Evolutionary conservation across 2,888 invertebrate genomes (phyloP).

Genomic region (Siphlonurus alternatus): DNA sequence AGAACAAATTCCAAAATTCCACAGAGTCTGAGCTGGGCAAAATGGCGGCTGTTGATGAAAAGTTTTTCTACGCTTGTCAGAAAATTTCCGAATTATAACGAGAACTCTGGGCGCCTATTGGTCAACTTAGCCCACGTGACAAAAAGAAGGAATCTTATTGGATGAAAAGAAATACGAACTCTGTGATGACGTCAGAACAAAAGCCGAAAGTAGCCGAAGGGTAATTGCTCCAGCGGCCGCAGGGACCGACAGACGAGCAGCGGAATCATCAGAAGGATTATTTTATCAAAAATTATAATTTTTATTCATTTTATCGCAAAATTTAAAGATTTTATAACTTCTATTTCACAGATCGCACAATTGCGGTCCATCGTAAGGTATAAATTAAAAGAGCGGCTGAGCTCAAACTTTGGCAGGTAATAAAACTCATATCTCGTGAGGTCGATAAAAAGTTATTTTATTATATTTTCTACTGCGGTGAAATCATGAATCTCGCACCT

Average conservation of each 20-base stretch:
- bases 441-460: background rate
- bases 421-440: background rate
- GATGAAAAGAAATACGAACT: slow-evolving; percentile 16
- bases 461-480: background rate
- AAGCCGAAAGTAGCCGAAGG: slow-evolving; percentile 15
- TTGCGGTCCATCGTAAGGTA: too few relatives aligned
- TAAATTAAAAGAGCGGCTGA: too few relatives aligned
- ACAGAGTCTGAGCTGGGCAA: slow-evolving; percentile 67
- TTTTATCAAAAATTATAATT: background rate
- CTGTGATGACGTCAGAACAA: slow-evolving; percentile 9
- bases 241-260: background rate
- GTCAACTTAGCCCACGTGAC: slow-evolving; percentile 31
- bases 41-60: slow-evolving; percentile 92
- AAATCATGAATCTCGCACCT: background rate
- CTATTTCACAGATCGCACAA: too few relatives aligned
- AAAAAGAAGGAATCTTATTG: slow-evolving; percentile 23
- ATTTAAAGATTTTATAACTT: background rate
- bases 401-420: too few relatives aligned
- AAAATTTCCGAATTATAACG: slow-evolving; percentile 41
- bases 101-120: slow-evolving; percentile 27
- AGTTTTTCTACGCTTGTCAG: slow-evolving; percentile 92
- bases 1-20: slow-evolving; percentile 55
- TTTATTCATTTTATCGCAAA: background rate
- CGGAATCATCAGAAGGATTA: background rate
- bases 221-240: slow-evolving; percentile 14